Conservation (phyloP, 2,113 vertebrate species). For the Microtus oregoni region DNA sequence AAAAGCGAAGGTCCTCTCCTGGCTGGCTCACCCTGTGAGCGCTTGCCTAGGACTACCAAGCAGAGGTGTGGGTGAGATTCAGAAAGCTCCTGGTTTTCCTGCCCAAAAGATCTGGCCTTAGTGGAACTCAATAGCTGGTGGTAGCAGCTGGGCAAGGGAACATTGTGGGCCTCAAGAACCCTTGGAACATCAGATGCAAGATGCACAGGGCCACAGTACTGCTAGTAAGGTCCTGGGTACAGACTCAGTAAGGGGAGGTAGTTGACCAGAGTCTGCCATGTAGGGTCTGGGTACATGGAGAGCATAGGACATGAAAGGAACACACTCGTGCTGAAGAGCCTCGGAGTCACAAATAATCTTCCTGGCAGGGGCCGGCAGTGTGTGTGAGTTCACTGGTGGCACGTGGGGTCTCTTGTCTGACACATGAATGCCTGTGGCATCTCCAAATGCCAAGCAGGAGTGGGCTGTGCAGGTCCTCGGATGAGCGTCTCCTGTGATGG, state of each 20-base stretch:
- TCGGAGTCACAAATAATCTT: no score
- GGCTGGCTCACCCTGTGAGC: not conserved
- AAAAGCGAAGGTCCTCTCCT: not conserved
- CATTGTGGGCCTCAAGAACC: no score
- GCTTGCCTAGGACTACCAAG: no score
- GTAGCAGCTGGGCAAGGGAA: not conserved
- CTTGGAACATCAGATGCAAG: not conserved
- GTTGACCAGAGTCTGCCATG: no score
- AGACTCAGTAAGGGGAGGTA: no score
- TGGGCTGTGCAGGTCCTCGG: not conserved
- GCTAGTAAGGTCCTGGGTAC: not conserved
- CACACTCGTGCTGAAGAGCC: not conserved
- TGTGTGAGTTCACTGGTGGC: not conserved
- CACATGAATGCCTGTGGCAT: not conserved
- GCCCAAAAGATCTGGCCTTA: not conserved
- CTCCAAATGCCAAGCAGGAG: not conserved
- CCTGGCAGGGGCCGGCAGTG: no score
- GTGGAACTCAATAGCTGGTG: not conserved
- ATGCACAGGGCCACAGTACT: not conserved
- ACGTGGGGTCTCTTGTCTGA: fast-evolving
- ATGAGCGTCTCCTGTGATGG: fast-evolving
- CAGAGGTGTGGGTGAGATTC: not conserved
- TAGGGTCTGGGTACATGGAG: not conserved
- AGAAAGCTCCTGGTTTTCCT: not conserved
- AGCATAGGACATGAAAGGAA: not conserved